Percentiles rank a stretch among this genome's conserved stretches.
Evolutionary conservation across 2,888 invertebrate genomes (phyloP).

Genomic region (Cyclophora albipunctata): DNA sequence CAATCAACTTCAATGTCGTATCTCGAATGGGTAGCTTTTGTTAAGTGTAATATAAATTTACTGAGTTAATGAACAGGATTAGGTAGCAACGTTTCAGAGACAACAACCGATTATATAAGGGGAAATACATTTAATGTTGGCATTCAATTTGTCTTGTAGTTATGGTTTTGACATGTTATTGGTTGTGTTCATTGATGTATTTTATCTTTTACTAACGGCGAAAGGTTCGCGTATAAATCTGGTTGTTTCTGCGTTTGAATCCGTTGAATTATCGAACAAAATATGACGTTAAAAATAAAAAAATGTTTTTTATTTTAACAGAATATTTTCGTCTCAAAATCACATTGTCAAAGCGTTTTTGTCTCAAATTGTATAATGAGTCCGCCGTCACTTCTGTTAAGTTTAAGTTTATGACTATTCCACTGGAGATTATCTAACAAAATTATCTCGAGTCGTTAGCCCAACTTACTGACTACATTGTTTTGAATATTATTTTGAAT

Average conservation of each 20-base stretch:
- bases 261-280: too few species aligned
- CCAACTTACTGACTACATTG: constrained; percentile 2
- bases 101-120: not conserved
- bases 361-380: too few species aligned
- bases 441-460: constrained; percentile 11
- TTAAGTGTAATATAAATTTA: constrained; percentile 10
- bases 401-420: constrained; percentile 15
- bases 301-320: too few species aligned
- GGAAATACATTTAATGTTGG: not conserved
- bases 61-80: not conserved
- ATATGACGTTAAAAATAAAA: too few species aligned
- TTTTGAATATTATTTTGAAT: too few species aligned
- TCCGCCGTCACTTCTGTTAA: constrained; percentile 3
- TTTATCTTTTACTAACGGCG: not conserved
- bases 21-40: constrained; percentile 20
- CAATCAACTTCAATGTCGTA: constrained; percentile 20
- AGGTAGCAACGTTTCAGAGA: not conserved
- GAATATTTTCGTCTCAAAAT: too few species aligned
- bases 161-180: not conserved
- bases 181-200: not conserved
- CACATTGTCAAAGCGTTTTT: too few species aligned
- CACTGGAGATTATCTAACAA: constrained; percentile 12
- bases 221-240: not conserved
- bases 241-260: too few species aligned
- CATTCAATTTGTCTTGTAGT: not conserved